phyloP scores from a whole-genome alignment of 2,888 invertebrate genomes.

The Orthosia gothica region DNA sequence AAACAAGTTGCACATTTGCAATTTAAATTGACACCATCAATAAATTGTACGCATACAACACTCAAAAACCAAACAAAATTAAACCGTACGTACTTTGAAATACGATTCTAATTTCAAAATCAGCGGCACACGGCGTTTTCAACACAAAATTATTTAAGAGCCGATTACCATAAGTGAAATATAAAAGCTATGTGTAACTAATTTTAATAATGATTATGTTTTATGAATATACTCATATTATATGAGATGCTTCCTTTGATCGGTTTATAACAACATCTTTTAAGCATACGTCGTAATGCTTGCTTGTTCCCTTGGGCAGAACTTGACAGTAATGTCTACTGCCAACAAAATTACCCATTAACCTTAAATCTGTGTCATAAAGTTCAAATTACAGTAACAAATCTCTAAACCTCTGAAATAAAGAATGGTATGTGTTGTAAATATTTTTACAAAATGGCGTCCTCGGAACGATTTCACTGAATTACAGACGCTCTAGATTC shows the following conservation, averaged over 20 bases:
- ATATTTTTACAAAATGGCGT: conserved; percentile 79
- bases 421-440: conserved; percentile 61
- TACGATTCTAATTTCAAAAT: conserved; percentile 3
- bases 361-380: conserved; percentile 40
- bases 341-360: neutral
- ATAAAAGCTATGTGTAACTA: conserved; percentile 68
- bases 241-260: conserved; percentile 72
- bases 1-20: conserved; percentile 61
- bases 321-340: conserved; percentile 34
- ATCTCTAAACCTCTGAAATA: conserved; percentile 8
- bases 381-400: conserved; percentile 40
- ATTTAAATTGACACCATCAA: conserved; percentile 59
- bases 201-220: conserved; percentile 70
- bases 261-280: conserved; percentile 78
- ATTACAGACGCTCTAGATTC: conserved; percentile 79
- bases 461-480: conserved; percentile 79
- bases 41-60: conserved; percentile 31
- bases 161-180: conserved; percentile 65
- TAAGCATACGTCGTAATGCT: conserved; percentile 70
- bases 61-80: conserved; percentile 8
- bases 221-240: conserved; percentile 67
- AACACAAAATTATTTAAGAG: conserved; percentile 64
- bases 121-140: conserved; percentile 22
- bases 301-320: conserved; percentile 61
- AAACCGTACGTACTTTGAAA: fast-evolving